Evolutionary conservation across 1,140 invertebrate species (phyloP), one percentile per base, ranked within the genome.

Genomic region (Leptinotarsa defecta): DNA sequence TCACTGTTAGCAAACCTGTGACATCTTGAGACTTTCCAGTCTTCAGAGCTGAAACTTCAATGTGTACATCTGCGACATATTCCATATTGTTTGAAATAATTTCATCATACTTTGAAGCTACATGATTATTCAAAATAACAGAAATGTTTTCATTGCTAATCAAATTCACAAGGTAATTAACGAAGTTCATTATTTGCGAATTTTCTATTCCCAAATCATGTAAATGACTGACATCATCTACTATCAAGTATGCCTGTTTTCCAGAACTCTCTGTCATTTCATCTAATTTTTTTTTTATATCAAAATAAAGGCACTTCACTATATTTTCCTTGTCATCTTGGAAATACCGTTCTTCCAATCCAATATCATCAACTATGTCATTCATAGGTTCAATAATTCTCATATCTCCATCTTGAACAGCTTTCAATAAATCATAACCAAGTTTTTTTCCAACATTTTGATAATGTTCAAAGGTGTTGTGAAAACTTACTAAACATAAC

Each of bases 171-270:
- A 72, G 88, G 79, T 79, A 88, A 83, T 87, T 89, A 69, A 87
- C 83, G 84, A 88, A 91, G 83, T 79, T 83, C 80, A 90, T 88
- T 4, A 90, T 85, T 76, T 89, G 85, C 75, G 80, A 85, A 2
- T 90, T 74, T 81, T 82, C 86, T 20, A 88, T 87, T 73, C 89
- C 87, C 72, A 93, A 83, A 84, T 92, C 90, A 79, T 91, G 88
- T 15, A 94, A 86, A 83, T 93, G 90, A 73, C 90, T 91, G 17
- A 93, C 74, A 80, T 93, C 92, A 80, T 94, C 92, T 70, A 94
- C 87, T 70, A 94, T 88, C 48, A 94, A 82, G 74, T 87, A 83
- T 2, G 86, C 83, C n/a, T 81, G 74, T 22, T 76, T 74, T 4
- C 75, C 49, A 13, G 71, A 63, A 8, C 4, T 71, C 24, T 62